A percentile compares a stretch with the other conserved stretches of the same genome.
Evolutionary conservation across 2,888 invertebrate genomes (phyloP).

Genomic region (Terebella lapidaria): DNA sequence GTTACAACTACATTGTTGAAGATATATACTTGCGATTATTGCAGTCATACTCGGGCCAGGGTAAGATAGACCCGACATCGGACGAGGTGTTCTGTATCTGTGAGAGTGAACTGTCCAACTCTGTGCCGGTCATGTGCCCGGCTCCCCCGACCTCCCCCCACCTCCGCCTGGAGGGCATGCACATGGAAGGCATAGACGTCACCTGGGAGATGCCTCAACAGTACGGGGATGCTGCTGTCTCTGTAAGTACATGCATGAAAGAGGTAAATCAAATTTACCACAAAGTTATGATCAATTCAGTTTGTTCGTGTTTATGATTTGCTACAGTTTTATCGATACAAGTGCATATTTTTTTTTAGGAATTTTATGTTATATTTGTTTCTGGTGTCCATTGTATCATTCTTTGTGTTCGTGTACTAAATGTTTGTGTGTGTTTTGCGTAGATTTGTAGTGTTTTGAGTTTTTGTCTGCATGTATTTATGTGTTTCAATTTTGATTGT

Average conservation of each 20-base stretch:
- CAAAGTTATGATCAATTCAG: too few species aligned
- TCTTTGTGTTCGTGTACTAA: too few species aligned
- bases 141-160: conserved; percentile 50
- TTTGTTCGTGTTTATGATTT: too few species aligned
- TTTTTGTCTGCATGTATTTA: too few species aligned
- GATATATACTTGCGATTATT: too few species aligned
- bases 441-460: too few species aligned
- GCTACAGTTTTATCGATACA: neutral
- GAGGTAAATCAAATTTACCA: too few species aligned
- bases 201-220: conserved; percentile 52
- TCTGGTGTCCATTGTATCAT: too few species aligned
- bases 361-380: too few species aligned
- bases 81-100: conserved; percentile 43
- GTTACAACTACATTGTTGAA: too few species aligned
- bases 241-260: conserved; percentile 35
- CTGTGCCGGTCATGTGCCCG: conserved; percentile 46
- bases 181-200: conserved; percentile 49
- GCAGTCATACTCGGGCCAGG: conserved; percentile 12
- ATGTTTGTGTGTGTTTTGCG: too few species aligned
- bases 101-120: conserved; percentile 47
- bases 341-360: neutral
- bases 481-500: too few species aligned
- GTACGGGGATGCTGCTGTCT: conserved; percentile 48
- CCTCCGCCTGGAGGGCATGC: conserved; percentile 47
- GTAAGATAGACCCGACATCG: conserved; percentile 25